Base-by-base conservation (phyloP, 2,888 invertebrate genomes). In the Chrysina gloriosa region DNA sequence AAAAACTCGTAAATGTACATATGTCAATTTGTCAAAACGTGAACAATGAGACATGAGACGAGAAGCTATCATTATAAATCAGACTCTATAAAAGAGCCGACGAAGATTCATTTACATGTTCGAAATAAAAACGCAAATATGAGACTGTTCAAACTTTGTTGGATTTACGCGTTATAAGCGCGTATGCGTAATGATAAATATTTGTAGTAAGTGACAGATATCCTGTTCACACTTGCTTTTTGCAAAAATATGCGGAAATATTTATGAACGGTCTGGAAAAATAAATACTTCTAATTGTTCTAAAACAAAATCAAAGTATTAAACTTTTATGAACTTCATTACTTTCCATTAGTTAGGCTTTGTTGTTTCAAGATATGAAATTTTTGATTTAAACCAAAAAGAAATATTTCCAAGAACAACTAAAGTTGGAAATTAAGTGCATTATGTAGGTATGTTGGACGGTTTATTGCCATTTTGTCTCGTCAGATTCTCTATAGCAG, bases 1-100 rank as follows among this genome's bases (percentile, higher is more conserved):
- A 61, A 61, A 61, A 42, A 45, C 27, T 7, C 14, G 58, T 42
- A 61, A 34, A 31, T 31, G 31, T 42, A 61, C 42, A n/a, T n/a
- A n/a, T n/a, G 42, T 27, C 42, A 61, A 61, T 61, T 45, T 61
- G 58, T 61, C 58, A 61, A 61, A 42, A 27, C 16, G 42, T 9
- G 29, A 61, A 61, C 58, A 61, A 61, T 61, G 58, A 27, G 9
- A 42, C 25, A 9, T 42, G 29, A 61, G 5, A 21, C 23, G 25
- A 27, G 14, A 27, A 61, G 42, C 11, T n/a, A 19, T 27, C 16
- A 7, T 27, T 25, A 61, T 42, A 42, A 56, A 61, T 42, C 42
- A 31, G 52, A 16, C 31, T 7, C 3, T 42, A 27, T 29, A 61
- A 61, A 58, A 42, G 58, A 14, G 27, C 42, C 58, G 42, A 42